These are phyloP conservation scores for Galagoides demidoff DNA, from an alignment of 2,797 vertebrate species.

Conservation along the genomic window DNA sequence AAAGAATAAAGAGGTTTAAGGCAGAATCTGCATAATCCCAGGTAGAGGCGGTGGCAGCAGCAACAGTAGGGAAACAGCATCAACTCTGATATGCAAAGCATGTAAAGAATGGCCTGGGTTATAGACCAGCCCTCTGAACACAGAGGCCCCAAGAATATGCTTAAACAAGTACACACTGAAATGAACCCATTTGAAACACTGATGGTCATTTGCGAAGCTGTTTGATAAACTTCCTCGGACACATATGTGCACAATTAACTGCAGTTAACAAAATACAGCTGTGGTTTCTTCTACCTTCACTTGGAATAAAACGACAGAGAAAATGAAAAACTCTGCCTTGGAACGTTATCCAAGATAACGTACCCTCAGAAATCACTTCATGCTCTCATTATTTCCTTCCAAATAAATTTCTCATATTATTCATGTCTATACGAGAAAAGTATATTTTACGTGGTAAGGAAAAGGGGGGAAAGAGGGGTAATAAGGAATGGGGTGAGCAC, in stretches of 20 bases:
- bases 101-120: background rate
- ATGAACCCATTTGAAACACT: background rate
- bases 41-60: background rate
- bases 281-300: background rate
- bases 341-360: background rate
- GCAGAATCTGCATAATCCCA: conserved; percentile 68
- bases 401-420: conserved; percentile 25
- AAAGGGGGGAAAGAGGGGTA: background rate
- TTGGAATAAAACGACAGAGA: conserved; percentile 39
- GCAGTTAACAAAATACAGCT: background rate
- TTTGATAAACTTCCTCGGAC: background rate
- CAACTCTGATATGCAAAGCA: conserved; percentile 24
- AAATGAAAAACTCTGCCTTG: background rate
- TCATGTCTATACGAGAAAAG: background rate
- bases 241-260: background rate
- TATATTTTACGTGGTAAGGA: background rate
- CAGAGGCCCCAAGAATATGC: background rate
- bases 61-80: background rate
- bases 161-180: background rate
- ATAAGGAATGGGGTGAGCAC: background rate
- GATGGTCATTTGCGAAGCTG: background rate
- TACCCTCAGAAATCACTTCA: background rate
- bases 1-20: conserved; percentile 73
- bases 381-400: background rate
- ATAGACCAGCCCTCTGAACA: background rate